A percentile compares a stretch with the other conserved stretches of the same genome.
Conservation (phyloP, 92 coral and sea anemone genomes). For the Zoanthus gigantus region DNA sequence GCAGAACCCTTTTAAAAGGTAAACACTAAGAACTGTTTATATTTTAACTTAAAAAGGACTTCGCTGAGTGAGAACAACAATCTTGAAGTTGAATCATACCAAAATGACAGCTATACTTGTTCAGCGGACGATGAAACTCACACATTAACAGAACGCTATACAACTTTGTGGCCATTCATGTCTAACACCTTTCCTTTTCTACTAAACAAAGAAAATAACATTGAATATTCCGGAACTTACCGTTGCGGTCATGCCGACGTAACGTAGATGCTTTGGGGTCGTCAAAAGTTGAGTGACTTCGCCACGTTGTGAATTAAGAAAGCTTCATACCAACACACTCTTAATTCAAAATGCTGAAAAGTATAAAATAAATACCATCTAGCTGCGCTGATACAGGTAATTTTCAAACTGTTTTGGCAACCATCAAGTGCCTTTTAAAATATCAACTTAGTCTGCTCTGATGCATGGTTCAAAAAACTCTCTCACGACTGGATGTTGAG, state of each 20-base stretch:
- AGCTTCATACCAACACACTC: constrained; percentile 14
- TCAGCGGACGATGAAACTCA: neutral
- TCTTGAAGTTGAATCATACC: neutral
- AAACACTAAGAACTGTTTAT: constrained; percentile 9
- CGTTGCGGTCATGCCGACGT: constrained; percentile 68
- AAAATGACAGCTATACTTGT: neutral
- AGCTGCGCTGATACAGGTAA: neutral
- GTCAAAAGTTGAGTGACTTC: constrained; percentile 31
- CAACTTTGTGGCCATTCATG: neutral
- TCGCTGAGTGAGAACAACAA: neutral
- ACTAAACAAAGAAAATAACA: neutral
- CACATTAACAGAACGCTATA: neutral
- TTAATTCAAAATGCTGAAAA: neutral
- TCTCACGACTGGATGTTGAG: constrained; percentile 24
- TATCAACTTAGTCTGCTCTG: neutral
- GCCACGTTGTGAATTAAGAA: neutral
- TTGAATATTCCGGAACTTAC: constrained; percentile 61
- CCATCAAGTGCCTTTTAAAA: neutral
- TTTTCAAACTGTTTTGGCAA: neutral
- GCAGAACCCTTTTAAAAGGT: neutral
- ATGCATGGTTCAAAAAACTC: constrained; percentile 9
- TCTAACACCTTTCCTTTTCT: constrained; percentile 8
- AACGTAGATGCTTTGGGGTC: constrained; percentile 21
- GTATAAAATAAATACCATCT: neutral
- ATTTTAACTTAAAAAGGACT: neutral